phyloP scores from a whole-genome alignment of 2,797 vertebrate species.

The Phataginus tricuspis region DNA sequence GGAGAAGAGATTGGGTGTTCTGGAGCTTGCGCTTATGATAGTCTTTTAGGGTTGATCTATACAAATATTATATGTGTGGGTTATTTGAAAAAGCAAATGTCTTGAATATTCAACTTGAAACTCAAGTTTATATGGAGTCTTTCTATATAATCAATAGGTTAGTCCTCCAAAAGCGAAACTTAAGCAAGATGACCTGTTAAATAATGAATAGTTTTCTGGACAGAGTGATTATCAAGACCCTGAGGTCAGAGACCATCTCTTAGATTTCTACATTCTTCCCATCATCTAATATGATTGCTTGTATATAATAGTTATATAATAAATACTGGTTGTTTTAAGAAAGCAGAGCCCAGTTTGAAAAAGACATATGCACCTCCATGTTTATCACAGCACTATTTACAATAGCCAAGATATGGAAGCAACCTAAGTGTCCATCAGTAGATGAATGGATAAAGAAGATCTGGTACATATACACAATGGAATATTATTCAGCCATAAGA shows the following conservation, averaged over 20 bases:
- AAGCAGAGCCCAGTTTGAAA: no score
- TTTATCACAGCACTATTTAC: no score
- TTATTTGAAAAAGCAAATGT: constrained; percentile 8
- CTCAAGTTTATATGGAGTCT: background rate
- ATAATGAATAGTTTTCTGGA: background rate
- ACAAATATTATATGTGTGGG: background rate
- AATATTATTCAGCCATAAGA: no score
- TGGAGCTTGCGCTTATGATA: background rate
- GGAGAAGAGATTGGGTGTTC: background rate
- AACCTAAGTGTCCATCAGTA: no score
- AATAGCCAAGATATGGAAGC: no score
- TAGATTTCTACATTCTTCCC: background rate
- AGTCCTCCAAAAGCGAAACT: background rate
- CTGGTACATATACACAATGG: no score
- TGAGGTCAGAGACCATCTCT: background rate
- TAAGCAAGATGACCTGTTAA: background rate
- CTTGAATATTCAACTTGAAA: constrained; percentile 29
- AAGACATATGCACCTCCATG: no score
- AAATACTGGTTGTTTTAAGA: background rate
- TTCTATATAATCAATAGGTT: background rate
- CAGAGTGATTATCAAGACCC: background rate
- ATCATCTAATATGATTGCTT: background rate
- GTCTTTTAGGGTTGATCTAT: background rate
- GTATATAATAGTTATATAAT: background rate
- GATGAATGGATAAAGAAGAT: no score